Conservation (phyloP, 2,797 vertebrate genomes). For the Trichosurus vulpecula region DNA sequence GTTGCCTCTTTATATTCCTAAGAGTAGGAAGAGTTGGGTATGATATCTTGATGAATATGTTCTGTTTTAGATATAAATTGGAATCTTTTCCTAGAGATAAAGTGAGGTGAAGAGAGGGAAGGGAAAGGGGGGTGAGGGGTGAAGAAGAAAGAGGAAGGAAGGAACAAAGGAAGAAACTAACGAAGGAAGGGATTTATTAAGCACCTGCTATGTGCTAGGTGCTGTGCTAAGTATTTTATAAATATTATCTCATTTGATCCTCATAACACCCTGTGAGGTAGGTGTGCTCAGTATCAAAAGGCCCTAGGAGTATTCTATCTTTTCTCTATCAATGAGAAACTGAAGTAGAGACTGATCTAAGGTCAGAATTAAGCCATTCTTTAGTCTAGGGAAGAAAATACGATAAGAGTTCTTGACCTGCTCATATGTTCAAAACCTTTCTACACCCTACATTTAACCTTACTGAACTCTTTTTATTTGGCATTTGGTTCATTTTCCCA, state of each 20-base stretch:
- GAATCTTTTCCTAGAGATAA: background rate
- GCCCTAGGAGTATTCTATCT: background rate
- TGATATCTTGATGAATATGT: background rate
- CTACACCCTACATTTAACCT: background rate
- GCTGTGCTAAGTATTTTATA: background rate
- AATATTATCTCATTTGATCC: background rate
- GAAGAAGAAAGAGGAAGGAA: too few species aligned
- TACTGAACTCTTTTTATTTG: background rate
- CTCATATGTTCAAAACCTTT: background rate
- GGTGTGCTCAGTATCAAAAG: background rate
- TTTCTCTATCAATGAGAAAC: background rate
- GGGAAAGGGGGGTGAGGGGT: accelerated
- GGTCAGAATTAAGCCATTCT: background rate
- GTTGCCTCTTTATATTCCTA: background rate
- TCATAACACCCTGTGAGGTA: background rate
- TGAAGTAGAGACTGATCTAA: background rate
- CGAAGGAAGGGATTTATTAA: background rate
- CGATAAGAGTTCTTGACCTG: background rate
- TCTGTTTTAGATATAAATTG: background rate
- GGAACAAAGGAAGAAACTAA: too few species aligned
- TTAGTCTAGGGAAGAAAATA: background rate
- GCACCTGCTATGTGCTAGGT: background rate
- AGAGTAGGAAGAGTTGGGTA: background rate
- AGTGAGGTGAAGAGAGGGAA: background rate
- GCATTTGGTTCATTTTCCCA: background rate